A percentile compares a stretch with the other conserved stretches of the same genome.
These are phyloP conservation scores for Octodonta nipae DNA, from an alignment of 2,888 invertebrate genomes.

Conservation along the genomic window DNA sequence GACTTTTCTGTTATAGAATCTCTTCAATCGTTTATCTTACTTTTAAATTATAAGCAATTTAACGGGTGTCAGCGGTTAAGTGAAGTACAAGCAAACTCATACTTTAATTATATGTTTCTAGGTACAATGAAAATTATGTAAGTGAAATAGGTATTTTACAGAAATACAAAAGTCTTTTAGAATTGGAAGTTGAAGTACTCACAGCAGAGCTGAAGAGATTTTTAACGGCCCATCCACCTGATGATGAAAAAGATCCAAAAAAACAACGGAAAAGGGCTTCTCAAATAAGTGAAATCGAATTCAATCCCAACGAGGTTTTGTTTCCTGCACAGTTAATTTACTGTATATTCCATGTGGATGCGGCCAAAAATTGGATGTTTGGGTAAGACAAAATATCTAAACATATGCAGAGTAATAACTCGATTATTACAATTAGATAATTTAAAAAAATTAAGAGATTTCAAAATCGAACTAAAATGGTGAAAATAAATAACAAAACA, in stretches of 20 bases:
- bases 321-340: conserved; percentile 21
- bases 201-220: conserved; percentile 22
- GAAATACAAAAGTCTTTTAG: conserved; percentile 18
- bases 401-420: too few species aligned
- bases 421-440: too few species aligned
- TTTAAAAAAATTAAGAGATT: too few species aligned
- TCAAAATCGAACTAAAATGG: too few species aligned
- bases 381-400: too few species aligned
- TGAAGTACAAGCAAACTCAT: too few species aligned
- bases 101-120: too few species aligned
- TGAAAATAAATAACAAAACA: too few species aligned
- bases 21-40: too few species aligned
- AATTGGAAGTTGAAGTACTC: conserved; percentile 19
- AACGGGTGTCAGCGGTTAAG: too few species aligned
- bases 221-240: conserved; percentile 17
- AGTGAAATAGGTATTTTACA: conserved; percentile 16
- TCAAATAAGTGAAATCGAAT: conserved; percentile 11
- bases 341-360: conserved; percentile 23
- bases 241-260: conserved; percentile 19
- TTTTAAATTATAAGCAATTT: too few species aligned
- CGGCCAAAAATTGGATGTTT: conserved; percentile 28
- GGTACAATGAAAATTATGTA: conserved; percentile 1
- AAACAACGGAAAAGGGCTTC: conserved; percentile 19
- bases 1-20: too few species aligned
- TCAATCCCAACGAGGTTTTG: conserved; percentile 15